Evolutionary conservation across 2,888 invertebrate species (phyloP), one percentile per base, ranked within the genome.

Genomic region (Lacanobia wlatinum): DNA sequence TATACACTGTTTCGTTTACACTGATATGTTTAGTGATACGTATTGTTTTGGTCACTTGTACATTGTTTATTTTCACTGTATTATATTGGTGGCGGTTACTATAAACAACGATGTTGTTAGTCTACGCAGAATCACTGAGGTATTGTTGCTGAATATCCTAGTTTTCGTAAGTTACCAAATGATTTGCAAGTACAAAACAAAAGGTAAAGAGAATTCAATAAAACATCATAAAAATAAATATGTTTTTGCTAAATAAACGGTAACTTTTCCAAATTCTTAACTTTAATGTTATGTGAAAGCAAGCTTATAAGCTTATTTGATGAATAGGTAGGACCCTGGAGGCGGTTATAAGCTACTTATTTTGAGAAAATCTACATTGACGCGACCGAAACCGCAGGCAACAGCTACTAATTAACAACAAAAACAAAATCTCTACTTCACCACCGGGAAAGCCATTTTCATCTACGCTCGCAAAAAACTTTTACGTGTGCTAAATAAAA

Each of bases 1-100:
- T 66, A 59, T 65, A 68, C 78, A 80, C 83, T 78, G 85, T 84
- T 79, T 77, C 60, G 80, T 80, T 71, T 75, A 69, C 67, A 79
- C 73, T 80, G 81, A 76, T 78, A 76, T 70, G 69, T 52, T 60
- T 62, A 63, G 55, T 60, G 73, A 78, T 73, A 71, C 40, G 76
- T 78, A 65, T 82, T 53, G 70, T 56, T 60, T 75, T 59, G 64
- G 58, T 72, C 60, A 78, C 69, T 74, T 40, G 38, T 50, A 63
- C 86, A 84, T 83, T 75, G 68, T 78, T 73, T 16, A 16, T 21
- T 67, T 64, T 48, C 69, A 69, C 59, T 60, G 34, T 72, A 68
- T 62, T 53, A 40, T 60, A 34, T 34, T 46, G 56, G 50, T 38
- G 50, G 50, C 18, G 56, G 12, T 73, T 61, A 64, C 82, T 80